Evolutionary conservation across 2,888 invertebrate species (phyloP).

Genomic region (Pilophorus perplexus): DNA sequence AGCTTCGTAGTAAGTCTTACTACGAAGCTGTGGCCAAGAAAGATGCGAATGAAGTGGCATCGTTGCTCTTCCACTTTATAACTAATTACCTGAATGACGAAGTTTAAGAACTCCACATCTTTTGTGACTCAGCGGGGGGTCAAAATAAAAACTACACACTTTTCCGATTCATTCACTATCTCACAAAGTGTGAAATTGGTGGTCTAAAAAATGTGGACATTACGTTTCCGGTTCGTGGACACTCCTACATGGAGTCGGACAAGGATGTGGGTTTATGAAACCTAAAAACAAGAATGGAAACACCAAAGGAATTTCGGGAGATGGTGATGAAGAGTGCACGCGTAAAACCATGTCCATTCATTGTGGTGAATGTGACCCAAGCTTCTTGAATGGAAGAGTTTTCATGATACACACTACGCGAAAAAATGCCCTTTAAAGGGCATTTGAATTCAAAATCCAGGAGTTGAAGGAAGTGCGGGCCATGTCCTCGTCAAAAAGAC

Average conservation of each 20-base stretch:
- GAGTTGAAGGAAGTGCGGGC: no score
- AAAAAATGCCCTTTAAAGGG: no score
- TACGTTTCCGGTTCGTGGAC: background rate
- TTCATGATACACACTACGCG: no score
- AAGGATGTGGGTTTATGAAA: slow-evolving; percentile 17
- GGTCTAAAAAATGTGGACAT: background rate
- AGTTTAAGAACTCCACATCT: slow-evolving; percentile 19
- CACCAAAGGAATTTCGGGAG: background rate
- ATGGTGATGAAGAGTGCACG: background rate
- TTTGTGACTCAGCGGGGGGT: slow-evolving; percentile 26
- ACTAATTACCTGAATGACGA: slow-evolving; percentile 36
- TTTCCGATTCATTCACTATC: slow-evolving; percentile 31
- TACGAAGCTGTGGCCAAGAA: slow-evolving; percentile 47
- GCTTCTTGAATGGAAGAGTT: no score
- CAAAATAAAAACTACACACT: slow-evolving; percentile 36
- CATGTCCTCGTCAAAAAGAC: no score
- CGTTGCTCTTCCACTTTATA: slow-evolving; percentile 45
- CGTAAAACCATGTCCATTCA: slow-evolving; percentile 4
- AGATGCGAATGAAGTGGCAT: slow-evolving; percentile 45
- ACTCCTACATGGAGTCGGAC: no score
- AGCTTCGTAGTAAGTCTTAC: slow-evolving; percentile 47
- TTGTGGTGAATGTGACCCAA: background rate
- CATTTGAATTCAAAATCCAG: no score
- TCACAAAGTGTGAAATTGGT: background rate
- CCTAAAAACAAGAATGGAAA: background rate